Percentiles rank a stretch among this genome's conserved stretches.
These are phyloP conservation scores for Alaudala cheleensis DNA, from an alignment of 2,113 vertebrate genomes.

Conservation along the genomic window DNA sequence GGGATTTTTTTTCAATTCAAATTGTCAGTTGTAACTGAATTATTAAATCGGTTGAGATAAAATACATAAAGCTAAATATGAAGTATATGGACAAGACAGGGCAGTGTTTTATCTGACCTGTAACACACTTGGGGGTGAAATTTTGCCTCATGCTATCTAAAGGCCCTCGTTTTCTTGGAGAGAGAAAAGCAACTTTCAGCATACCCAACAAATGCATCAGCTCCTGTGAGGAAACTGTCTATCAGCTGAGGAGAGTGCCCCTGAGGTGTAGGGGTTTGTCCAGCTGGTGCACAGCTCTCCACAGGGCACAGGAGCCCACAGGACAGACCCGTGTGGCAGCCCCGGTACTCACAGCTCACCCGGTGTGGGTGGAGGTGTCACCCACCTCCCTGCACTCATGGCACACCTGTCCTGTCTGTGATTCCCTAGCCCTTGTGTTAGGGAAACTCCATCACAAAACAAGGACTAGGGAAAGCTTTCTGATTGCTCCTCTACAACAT, in stretches of 20 bases:
- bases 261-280: background rate
- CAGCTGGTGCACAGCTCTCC: background rate
- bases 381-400: accelerated
- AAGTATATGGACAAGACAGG: background rate
- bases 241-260: background rate
- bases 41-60: background rate
- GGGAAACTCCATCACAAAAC: background rate
- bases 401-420: accelerated
- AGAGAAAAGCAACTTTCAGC: background rate
- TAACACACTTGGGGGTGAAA: background rate
- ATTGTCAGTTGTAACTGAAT: background rate
- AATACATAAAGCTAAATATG: background rate
- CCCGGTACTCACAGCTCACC: accelerated
- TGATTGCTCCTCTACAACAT: background rate
- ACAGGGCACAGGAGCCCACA: too few species aligned
- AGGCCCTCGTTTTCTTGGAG: background rate
- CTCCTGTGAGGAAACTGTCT: background rate
- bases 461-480: background rate
- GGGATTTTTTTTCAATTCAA: background rate
- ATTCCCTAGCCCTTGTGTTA: background rate
- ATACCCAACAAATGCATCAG: background rate
- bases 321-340: too few species aligned
- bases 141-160: background rate
- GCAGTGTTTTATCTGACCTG: background rate
- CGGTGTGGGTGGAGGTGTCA: accelerated